Conservation (phyloP, 1,140 invertebrate genomes). For the Drosophila obscura region DNA sequence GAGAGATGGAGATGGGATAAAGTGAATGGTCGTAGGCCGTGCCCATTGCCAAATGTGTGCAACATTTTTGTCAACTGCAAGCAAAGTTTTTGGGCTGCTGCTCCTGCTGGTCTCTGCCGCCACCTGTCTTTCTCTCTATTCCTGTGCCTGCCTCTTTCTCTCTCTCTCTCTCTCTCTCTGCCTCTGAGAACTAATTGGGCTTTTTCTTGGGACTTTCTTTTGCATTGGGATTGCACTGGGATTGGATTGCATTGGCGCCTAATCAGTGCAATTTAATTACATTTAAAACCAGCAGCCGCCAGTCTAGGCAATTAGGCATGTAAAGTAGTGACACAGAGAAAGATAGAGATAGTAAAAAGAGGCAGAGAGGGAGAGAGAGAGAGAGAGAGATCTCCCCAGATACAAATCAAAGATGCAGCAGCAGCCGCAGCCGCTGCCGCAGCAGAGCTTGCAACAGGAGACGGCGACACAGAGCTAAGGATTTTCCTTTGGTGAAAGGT, state of each 20-base stretch:
- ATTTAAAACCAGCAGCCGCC: constrained; percentile 25
- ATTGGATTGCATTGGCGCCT: constrained; percentile 36
- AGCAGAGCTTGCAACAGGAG: constrained; percentile 23
- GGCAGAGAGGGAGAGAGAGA: neutral
- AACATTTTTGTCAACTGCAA: constrained; percentile 63
- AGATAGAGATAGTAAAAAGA: neutral
- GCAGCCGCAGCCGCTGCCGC: too few relatives aligned
- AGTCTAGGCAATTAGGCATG: constrained; percentile 73
- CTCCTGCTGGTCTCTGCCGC: neutral
- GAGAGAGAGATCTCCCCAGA: constrained; percentile 26
- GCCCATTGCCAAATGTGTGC: constrained; percentile 55
- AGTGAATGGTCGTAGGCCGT: constrained; percentile 56
- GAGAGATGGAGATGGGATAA: constrained; percentile 36
- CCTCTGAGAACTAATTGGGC: constrained; percentile 64
- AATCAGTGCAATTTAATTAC: constrained; percentile 82
- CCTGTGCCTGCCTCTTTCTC: constrained; percentile 4
- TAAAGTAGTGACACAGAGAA: constrained; percentile 52
- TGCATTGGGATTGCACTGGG: neutral
- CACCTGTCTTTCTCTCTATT: neutral
- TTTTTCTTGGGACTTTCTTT: constrained; percentile 61
- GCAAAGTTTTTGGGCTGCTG: neutral
- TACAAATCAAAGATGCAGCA: constrained; percentile 55
- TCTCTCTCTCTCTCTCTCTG: constrained; percentile 12
- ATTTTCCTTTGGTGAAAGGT: constrained; percentile 62
- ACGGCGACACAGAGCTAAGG: neutral